phyloP scores from a whole-genome alignment of 2,797 vertebrate species.

The Limnodromus scolopaceus region DNA sequence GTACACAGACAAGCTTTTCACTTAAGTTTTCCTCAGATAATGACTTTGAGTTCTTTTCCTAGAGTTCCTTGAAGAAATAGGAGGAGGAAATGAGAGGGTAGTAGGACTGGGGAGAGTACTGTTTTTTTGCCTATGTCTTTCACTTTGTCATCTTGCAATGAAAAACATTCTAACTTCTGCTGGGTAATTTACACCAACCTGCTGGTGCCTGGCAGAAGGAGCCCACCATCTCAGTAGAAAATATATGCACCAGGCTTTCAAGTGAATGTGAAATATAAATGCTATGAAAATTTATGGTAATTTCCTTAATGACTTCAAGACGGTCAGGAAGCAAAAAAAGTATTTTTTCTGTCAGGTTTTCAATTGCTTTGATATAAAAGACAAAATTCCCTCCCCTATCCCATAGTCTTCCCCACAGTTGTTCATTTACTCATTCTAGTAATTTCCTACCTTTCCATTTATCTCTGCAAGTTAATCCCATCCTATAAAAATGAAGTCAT shows the following conservation, averaged over 20 bases:
- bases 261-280: neutral
- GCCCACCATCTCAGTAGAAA: neutral
- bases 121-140: neutral
- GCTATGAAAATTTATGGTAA: neutral
- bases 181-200: slow-evolving; percentile 5
- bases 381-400: neutral
- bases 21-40: neutral
- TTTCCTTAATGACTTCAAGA: slow-evolving; percentile 30
- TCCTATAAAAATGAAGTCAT: neutral
- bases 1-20: neutral
- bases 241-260: neutral
- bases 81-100: neutral
- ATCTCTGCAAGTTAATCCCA: neutral
- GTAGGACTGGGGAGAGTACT: neutral
- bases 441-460: neutral
- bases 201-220: neutral
- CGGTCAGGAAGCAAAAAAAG: neutral
- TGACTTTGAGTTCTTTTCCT: neutral
- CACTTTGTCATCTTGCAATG: neutral
- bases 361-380: neutral
- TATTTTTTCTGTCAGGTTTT: neutral
- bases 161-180: neutral
- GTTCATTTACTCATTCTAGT: neutral
- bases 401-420: rapidly evolving
- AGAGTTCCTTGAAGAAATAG: neutral